phyloP scores from a whole-genome alignment of 2,113 vertebrate species.

The Psittacus erithacus region DNA sequence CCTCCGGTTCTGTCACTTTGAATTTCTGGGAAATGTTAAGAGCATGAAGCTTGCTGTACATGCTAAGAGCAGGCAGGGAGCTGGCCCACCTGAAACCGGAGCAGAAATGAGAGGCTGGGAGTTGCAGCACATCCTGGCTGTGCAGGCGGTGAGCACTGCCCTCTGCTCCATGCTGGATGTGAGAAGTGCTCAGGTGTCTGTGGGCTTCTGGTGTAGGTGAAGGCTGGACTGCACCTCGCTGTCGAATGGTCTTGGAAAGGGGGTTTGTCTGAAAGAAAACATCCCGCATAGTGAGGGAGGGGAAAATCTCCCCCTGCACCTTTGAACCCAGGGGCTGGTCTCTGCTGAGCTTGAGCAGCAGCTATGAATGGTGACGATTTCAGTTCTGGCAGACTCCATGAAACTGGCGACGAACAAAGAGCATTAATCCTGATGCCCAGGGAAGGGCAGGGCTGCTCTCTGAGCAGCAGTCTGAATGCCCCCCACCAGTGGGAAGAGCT shows the following conservation, averaged over 20 bases:
- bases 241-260: background rate
- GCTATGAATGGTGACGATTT: background rate
- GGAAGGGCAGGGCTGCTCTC: conserved; percentile 3
- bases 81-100: conserved; percentile 55
- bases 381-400: background rate
- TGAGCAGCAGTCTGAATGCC: background rate
- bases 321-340: background rate
- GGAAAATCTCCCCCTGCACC: background rate
- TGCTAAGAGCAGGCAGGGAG: background rate
- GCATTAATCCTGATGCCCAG: background rate
- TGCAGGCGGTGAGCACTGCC: accelerated
- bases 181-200: background rate
- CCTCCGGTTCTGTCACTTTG: conserved; percentile 77
- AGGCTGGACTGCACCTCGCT: background rate
- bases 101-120: background rate
- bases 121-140: background rate
- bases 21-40: conserved; percentile 80
- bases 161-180: background rate
- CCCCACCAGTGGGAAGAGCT: conserved; percentile 62
- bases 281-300: accelerated
- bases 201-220: background rate
- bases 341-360: background rate
- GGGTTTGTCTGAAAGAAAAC: background rate
- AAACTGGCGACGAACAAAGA: background rate
- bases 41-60: conserved; percentile 50